Base-by-base conservation (phyloP, 2,797 vertebrate species). In the Heliangelus exortis region DNA sequence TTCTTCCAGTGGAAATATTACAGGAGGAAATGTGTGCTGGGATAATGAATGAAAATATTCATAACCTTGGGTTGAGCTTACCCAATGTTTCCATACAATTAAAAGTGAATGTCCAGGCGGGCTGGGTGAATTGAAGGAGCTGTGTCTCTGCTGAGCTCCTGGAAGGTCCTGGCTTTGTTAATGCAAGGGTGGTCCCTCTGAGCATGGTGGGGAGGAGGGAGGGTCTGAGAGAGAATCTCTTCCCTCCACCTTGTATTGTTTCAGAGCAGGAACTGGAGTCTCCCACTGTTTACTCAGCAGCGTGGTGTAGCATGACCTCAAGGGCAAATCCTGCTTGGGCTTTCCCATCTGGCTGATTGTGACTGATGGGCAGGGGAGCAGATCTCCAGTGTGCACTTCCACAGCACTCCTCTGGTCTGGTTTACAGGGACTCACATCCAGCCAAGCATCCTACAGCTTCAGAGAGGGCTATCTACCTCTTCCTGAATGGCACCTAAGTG, bases 401-500 rank as follows among this genome's bases (percentile, higher is more conserved):
- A 48, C 55, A 53, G 12, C 3, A 6, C 43, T 75, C 50, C 48
- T 73, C 73, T 4, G 2, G 62, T 67, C 74, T 48, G 19, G 3
- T 81, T 76, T 58, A 53, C 39, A 62, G 83, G 9, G 57, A 47
- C 53, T 72, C 23, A 12, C 23, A 34, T 33, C 55, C 80, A 90
- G 67, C 48, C 85, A 78, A 90, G 66, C 41, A 90, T 22, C 73
- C 80, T 67, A 87, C 20, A 3, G 54, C 71, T 96, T 92, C 74
- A 87, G 74, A 96, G 95, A 95, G 96, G 95, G 90, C 67, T 94
- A 90, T 82, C 95, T 96, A 96, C 96, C 96, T 96, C 95, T 84
- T 96, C 86, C 67, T 95, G 92, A 77, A 86, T 0, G 96, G 95
- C 93, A 95, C 93, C 94, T 29, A 95, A 96, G 95, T 96, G 96